Conservation (phyloP, 2,113 vertebrate genomes). For the Monopterus albus region DNA sequence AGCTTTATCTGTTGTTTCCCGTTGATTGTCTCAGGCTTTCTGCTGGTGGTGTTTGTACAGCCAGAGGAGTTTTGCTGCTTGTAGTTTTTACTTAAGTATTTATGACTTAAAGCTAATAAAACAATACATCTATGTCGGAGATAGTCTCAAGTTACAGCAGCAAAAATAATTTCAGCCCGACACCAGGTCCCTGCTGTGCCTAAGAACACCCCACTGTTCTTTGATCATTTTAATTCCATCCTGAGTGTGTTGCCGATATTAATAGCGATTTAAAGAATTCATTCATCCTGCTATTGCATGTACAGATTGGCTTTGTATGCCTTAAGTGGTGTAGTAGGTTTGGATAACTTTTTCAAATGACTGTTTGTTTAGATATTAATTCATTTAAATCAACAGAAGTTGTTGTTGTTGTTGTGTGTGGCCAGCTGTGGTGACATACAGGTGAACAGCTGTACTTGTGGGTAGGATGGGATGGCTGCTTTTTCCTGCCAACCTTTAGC, state of each 20-base stretch:
- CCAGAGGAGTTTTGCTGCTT: not conserved
- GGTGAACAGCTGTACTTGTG: not conserved
- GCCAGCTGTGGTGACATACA: no score
- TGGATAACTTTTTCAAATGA: not conserved
- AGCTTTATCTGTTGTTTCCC: not conserved
- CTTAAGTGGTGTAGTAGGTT: not conserved
- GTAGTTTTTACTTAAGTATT: slow-evolving; percentile 27
- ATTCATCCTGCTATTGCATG: slow-evolving; percentile 12
- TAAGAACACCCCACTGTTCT: slow-evolving; percentile 16
- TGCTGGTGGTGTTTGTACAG: slow-evolving; percentile 21
- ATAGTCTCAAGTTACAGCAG: not conserved
- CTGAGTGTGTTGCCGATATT: slow-evolving; percentile 26
- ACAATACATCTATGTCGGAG: slow-evolving; percentile 8
- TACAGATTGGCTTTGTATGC: slow-evolving; percentile 24
- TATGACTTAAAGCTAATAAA: slow-evolving; percentile 33
- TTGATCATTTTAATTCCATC: slow-evolving; percentile 42
- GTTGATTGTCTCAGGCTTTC: not conserved
- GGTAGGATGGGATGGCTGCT: not conserved
- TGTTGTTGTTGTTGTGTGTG: no score
- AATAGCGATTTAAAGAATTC: slow-evolving; percentile 44
- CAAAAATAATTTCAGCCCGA: slow-evolving; percentile 19
- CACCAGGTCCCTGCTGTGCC: slow-evolving; percentile 7
- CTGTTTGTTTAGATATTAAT: slow-evolving; percentile 16
- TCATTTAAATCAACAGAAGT: not conserved
- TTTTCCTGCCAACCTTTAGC: not conserved